Evolutionary conservation across 2,113 vertebrate genomes (phyloP).

Genomic region (Xyliphius kryptos): DNA sequence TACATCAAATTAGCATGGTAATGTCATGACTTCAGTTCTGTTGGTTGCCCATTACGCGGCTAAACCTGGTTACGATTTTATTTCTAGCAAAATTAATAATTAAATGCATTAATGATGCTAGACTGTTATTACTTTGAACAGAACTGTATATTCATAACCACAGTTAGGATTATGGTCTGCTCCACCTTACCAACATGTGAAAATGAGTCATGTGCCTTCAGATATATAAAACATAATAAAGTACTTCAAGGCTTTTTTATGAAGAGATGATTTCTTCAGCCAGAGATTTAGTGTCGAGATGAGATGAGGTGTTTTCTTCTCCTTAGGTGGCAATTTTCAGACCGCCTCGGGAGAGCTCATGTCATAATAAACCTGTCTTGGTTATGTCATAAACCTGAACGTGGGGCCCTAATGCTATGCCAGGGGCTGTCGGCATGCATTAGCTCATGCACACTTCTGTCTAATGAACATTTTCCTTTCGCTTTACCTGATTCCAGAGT

Average conservation of each 20-base stretch:
- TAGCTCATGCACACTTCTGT: slow-evolving; percentile 21
- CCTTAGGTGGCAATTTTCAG: slow-evolving; percentile 14
- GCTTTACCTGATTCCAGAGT: slow-evolving; percentile 1
- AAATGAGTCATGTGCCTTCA: slow-evolving; percentile 28
- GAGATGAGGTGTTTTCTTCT: slow-evolving; percentile 17
- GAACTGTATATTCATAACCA: no score
- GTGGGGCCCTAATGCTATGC: slow-evolving; percentile 23
- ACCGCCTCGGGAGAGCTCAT: slow-evolving; percentile 18
- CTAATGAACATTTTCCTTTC: slow-evolving; percentile 32
- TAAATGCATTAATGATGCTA: no score
- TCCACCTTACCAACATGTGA: no score
- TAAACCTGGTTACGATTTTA: no score
- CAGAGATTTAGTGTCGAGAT: background rate
- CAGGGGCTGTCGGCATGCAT: slow-evolving; percentile 30
- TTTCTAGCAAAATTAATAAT: no score
- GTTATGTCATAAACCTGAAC: slow-evolving; percentile 33
- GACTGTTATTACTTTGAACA: no score
- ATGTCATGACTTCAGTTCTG: no score
- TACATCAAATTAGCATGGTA: no score
- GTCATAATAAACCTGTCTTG: slow-evolving; percentile 39
- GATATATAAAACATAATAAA: slow-evolving; percentile 26
- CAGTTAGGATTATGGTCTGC: no score
- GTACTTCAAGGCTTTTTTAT: slow-evolving; percentile 2
- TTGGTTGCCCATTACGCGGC: no score
- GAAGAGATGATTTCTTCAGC: background rate